Evolutionary conservation across 2,797 vertebrate species (phyloP), one percentile per base, ranked within the genome.

Genomic region (Cygnus olor): DNA sequence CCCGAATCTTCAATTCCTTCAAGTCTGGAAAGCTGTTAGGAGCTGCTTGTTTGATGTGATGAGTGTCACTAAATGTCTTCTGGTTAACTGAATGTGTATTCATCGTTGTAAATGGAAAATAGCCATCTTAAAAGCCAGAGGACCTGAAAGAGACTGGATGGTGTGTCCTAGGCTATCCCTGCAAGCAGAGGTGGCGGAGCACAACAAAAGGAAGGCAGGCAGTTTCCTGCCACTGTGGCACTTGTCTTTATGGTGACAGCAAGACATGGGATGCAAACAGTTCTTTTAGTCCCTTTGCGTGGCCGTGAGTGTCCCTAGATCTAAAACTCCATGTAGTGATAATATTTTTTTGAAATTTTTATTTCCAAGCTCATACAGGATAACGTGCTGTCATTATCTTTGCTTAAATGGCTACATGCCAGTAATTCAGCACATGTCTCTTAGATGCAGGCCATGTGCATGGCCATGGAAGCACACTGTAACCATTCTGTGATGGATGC

Each of bases 401-500:
- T 77, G 25, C 36, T 60, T 54, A n/a, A 19, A 13, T 47, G 40
- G 6, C 63, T 36, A 1, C 14, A 4, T 22, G 34, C 63, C 57
- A 45, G 34, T 5, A 21, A 3, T 40, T 80, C 8, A 68, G 47
- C 28, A 57, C 32, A 28, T 8, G 9, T 8, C 9, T 7, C 17
- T 36, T 49, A 28, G 6, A 1, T 32, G 32, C 60, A 63, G 44
- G 32, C 49, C 9, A 54, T 42, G 38, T 61, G 18, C 0, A 0
- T 21, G 65, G 30, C 65, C 6, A 0, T 11, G 42, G 34, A 22
- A 28, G 60, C 36, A 49, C 19, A 27, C 36, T 10, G 1, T 0
- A 44, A 18, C 32, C 22, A 3, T 28, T n/a, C 18, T 20, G 7
- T 19, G 13, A 13, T 8, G 32, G n/a, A 18, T 32, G 34, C 40